Percentiles rank a stretch among this genome's conserved stretches.
Conservation (phyloP, 2,113 vertebrate genomes). For the Blennius ocellaris region DNA sequence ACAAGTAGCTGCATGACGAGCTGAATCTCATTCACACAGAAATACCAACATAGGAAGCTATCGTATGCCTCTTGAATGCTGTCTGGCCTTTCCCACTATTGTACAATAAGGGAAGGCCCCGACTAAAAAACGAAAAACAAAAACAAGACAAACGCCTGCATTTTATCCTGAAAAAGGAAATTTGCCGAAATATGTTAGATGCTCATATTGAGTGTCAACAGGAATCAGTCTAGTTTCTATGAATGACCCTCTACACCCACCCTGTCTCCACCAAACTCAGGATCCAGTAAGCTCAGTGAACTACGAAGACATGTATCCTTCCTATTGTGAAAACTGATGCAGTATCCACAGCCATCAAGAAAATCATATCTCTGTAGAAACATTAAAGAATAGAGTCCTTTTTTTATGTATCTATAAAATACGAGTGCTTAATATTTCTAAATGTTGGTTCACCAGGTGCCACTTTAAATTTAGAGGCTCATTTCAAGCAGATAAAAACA, state of each 20-base stretch:
- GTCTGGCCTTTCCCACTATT: not conserved
- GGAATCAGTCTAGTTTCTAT: not conserved
- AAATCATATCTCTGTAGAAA: conserved; percentile 12
- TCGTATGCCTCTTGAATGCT: not conserved
- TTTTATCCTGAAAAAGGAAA: conserved; percentile 4
- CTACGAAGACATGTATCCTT: not conserved
- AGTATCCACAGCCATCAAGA: conserved; percentile 4
- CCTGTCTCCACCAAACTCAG: not conserved
- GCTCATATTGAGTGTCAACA: conserved; percentile 20
- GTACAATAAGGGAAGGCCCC: not conserved
- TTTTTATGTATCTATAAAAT: no score
- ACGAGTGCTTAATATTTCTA: not conserved
- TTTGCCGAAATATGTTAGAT: conserved; percentile 1
- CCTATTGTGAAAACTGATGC: conserved; percentile 19
- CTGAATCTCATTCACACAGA: not conserved
- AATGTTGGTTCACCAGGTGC: not conserved
- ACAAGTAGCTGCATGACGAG: not conserved
- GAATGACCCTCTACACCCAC: conserved; percentile 15
- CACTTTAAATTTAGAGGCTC: not conserved
- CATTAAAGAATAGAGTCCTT: no score
- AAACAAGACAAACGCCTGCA: conserved; percentile 1
- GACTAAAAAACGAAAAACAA: conserved; percentile 15
- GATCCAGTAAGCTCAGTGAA: conserved; percentile 1
- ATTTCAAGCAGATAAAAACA: not conserved
- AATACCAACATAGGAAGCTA: not conserved